Evolutionary conservation across 2,113 vertebrate genomes (phyloP), one percentile per base, ranked within the genome.

Genomic region (Pseudopipra pipra): DNA sequence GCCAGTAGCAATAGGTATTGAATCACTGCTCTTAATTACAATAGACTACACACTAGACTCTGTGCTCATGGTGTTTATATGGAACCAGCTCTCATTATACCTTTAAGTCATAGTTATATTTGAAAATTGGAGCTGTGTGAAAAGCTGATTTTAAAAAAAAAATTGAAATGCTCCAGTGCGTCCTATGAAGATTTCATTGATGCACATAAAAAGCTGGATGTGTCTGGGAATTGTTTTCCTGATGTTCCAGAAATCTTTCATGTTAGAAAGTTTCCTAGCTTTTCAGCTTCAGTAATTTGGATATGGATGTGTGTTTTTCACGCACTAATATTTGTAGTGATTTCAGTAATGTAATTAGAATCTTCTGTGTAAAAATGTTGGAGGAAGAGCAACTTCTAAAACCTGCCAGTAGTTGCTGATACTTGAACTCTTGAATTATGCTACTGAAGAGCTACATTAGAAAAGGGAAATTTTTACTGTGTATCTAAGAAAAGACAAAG

Each of bases 21-120:
- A 97, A 95, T 97, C 94, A 23, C 54, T 92, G 77, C 12, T 95
- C 76, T 96, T 97, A 97, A 98, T 97, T 97, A 96, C 81, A 91
- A 35, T 84, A 92, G 75, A 91, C 91, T 89, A 20, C 31, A 82
- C 23, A 9, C 54, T 65, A 58, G 70, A 74, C 62, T 86, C 35
- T 89, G 59, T 85, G 77, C 86, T 85, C n/a, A 17, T 83, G 87
- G 54, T 90, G 55, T 77, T 79, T 54, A 6, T 87, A 83, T 80
- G 87, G 70, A 95, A 30, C 86, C 54, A 35, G 86, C 39, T 68
- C 24, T 80, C 54, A 19, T 96, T 93, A 81, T 54, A 21, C 31
- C 85, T 96, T 79, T 63, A 80, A 86, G 63, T 91, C 83, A 80
- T 68, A 73, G 31, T 41, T 95, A 67, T 46, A 23, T 70, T 61